Evolutionary conservation across 2,888 invertebrate genomes (phyloP).

Genomic region (Lomographa bimaculata): DNA sequence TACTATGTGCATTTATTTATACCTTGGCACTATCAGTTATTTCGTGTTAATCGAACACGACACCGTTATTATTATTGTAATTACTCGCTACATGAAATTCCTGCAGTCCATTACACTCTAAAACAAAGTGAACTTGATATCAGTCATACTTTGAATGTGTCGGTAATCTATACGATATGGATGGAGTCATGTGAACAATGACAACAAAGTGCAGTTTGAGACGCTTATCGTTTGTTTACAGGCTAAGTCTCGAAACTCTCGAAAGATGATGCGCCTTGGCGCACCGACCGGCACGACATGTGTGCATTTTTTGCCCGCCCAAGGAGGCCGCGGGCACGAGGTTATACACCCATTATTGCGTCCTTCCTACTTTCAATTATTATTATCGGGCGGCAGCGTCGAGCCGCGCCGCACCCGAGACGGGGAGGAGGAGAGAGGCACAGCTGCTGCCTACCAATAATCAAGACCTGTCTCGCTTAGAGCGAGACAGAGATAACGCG

Average conservation of each 20-base stretch:
- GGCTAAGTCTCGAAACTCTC: slow-evolving; percentile 43
- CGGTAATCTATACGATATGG: slow-evolving; percentile 46
- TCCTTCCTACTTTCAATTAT: slow-evolving; percentile 84
- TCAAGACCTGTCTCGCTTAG: slow-evolving; percentile 74
- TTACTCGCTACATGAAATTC: too few species aligned
- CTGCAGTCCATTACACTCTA: neutral
- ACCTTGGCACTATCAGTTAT: too few species aligned
- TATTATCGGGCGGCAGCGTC: slow-evolving; percentile 82
- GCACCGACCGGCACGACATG: slow-evolving; percentile 66
- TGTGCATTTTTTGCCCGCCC: slow-evolving; percentile 83
- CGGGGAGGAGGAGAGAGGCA: slow-evolving; percentile 83
- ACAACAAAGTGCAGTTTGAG: slow-evolving; percentile 45
- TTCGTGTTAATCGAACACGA: too few species aligned
- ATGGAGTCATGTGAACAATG: slow-evolving; percentile 62
- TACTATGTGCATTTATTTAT: too few species aligned
- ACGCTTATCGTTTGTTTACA: slow-evolving; percentile 67
- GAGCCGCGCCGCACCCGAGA: slow-evolving; percentile 75
- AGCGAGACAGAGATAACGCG: slow-evolving; percentile 64
- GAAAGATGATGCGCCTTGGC: slow-evolving; percentile 50
- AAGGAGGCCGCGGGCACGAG: slow-evolving; percentile 83
- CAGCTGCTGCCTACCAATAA: slow-evolving; percentile 85
- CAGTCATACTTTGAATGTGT: slow-evolving; percentile 44
- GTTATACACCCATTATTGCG: slow-evolving; percentile 84
- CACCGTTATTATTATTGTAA: neutral
- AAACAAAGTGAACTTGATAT: slow-evolving; percentile 44